Evolutionary conservation across 2,797 vertebrate genomes (phyloP).

Genomic region (Phylloscopus collybita): DNA sequence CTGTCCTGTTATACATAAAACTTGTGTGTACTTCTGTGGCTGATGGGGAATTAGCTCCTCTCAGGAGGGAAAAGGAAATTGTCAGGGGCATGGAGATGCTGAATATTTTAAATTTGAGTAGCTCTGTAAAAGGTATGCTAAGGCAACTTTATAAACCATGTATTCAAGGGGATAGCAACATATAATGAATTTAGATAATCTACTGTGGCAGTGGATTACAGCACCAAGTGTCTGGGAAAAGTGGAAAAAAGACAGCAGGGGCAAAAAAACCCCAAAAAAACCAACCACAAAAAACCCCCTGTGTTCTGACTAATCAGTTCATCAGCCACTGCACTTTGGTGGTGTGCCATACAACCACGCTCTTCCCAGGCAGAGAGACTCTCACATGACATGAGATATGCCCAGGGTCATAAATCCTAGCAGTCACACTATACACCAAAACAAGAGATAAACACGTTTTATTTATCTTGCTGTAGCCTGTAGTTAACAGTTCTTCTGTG

Average conservation of each 20-base stretch:
- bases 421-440: not conserved
- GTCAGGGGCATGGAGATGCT: not conserved
- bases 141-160: not conserved
- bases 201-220: not conserved
- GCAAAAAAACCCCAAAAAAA: no score
- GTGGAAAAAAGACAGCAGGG: not conserved
- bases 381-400: not conserved
- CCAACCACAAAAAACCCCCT: not conserved
- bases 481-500: not conserved
- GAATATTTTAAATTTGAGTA: not conserved
- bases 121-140: not conserved
- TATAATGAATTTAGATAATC: not conserved
- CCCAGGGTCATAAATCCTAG: not conserved
- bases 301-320: conserved; percentile 6
- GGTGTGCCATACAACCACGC: not conserved
- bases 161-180: not conserved
- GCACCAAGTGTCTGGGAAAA: not conserved
- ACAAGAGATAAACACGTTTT: not conserved
- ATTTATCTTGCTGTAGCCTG: not conserved
- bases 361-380: not conserved
- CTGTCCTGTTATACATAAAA: not conserved
- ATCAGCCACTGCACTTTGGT: not conserved
- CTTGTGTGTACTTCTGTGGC: not conserved
- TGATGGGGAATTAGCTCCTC: not conserved
- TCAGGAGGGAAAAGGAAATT: not conserved